Evolutionary conservation across 2,797 vertebrate genomes (phyloP).

Genomic region (Pagetopsis macropterus): DNA sequence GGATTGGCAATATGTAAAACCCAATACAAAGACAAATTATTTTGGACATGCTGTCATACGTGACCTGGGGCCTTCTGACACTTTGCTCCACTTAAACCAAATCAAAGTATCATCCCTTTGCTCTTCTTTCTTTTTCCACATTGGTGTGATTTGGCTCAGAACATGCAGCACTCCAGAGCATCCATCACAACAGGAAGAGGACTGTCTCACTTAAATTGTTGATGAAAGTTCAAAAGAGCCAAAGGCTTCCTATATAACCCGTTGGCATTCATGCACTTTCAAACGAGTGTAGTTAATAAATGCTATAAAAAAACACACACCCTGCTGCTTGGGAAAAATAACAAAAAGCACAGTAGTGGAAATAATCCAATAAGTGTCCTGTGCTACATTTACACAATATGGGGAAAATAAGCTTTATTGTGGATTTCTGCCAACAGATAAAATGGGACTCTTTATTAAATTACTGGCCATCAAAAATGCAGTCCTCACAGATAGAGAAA

Average conservation of each 20-base stretch:
- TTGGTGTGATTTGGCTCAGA: neutral
- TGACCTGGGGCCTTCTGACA: constrained; percentile 15
- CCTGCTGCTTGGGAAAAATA: constrained; percentile 17
- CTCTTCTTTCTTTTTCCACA: constrained; percentile 17
- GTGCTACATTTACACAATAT: constrained; percentile 15
- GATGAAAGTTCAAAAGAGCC: constrained; percentile 3
- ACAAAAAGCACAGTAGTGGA: neutral
- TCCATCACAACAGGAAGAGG: constrained; percentile 12
- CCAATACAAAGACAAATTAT: neutral
- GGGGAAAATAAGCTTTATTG: neutral
- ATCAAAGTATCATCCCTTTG: constrained; percentile 7
- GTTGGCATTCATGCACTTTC: neutral
- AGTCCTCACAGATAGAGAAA: constrained; percentile 12
- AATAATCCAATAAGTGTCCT: neutral
- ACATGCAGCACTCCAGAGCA: neutral
- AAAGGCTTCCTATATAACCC: constrained; percentile 33
- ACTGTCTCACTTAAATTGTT: constrained; percentile 17
- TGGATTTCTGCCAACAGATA: neutral
- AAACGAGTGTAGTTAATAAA: constrained; percentile 14
- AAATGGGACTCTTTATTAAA: constrained; percentile 10
- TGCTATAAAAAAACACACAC: constrained; percentile 3
- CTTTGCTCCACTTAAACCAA: constrained; percentile 14
- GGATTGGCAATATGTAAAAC: constrained; percentile 5
- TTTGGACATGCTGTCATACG: neutral
- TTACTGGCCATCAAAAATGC: constrained; percentile 12